Percentiles rank a stretch among this genome's conserved stretches.
Evolutionary conservation across 2,113 vertebrate genomes (phyloP).

Genomic region (Pitta sordida): DNA sequence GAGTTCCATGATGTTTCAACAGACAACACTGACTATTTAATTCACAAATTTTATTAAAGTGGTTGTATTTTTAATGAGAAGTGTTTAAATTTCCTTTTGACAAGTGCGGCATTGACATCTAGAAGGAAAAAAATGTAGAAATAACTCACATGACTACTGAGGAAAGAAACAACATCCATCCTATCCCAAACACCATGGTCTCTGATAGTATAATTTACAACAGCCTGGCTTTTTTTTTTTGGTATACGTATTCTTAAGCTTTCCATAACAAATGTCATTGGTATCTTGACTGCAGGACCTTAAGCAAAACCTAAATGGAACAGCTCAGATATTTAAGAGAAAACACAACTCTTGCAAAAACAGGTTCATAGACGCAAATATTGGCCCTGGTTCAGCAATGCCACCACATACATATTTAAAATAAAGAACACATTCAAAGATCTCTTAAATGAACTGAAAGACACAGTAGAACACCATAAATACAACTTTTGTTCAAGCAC

Average conservation of each 20-base stretch:
- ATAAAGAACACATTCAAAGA: background rate
- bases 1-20: background rate
- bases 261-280: background rate
- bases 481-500: background rate
- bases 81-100: background rate
- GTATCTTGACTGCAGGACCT: background rate
- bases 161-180: background rate
- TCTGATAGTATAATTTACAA: background rate
- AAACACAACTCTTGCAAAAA: background rate
- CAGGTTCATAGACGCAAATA: background rate
- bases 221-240: background rate
- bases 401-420: background rate
- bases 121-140: background rate
- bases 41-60: background rate
- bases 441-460: background rate
- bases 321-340: background rate
- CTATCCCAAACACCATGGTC: background rate
- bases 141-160: background rate
- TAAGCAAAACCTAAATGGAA: background rate
- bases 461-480: background rate
- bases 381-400: rapidly evolving
- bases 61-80: background rate
- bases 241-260: background rate
- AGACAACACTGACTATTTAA: background rate
- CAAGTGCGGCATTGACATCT: background rate